phyloP scores from a whole-genome alignment of 2,797 vertebrate species.

The Microchirus variegatus region DNA sequence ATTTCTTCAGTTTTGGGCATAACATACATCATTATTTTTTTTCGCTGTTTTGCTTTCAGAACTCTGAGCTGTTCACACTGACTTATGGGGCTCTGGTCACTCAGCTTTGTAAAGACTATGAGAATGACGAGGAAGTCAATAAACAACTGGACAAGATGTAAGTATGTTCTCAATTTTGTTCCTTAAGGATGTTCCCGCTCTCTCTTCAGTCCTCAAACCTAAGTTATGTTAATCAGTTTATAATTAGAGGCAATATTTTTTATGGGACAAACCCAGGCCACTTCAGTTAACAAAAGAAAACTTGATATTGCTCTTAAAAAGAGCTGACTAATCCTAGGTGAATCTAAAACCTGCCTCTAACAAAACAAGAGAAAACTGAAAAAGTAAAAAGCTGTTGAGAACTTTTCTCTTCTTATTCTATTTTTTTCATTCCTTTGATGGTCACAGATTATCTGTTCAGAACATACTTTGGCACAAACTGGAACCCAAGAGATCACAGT shows the following conservation, averaged over 20 bases:
- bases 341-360: neutral
- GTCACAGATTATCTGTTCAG: conserved; percentile 1
- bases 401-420: too few species aligned
- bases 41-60: conserved; percentile 74
- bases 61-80: conserved; percentile 96
- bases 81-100: conserved; percentile 97
- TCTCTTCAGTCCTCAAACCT: too few species aligned
- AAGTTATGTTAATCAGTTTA: too few species aligned
- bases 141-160: conserved; percentile 99
- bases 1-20: neutral
- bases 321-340: neutral
- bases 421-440: too few species aligned
- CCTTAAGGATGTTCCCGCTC: too few species aligned
- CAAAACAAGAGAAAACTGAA: too few species aligned
- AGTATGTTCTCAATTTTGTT: conserved; percentile 63
- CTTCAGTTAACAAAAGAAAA: neutral
- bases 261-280: neutral
- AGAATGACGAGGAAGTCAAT: conserved; percentile 98
- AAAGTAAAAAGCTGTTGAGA: too few species aligned
- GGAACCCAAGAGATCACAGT: neutral
- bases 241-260: too few species aligned
- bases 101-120: conserved; percentile 98
- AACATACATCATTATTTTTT: neutral
- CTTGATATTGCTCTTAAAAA: neutral
- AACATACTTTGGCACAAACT: conserved; percentile 1